These are phyloP conservation scores for Danio jaintianensis DNA, from an alignment of 2,797 vertebrate genomes.

Conservation along the genomic window DNA sequence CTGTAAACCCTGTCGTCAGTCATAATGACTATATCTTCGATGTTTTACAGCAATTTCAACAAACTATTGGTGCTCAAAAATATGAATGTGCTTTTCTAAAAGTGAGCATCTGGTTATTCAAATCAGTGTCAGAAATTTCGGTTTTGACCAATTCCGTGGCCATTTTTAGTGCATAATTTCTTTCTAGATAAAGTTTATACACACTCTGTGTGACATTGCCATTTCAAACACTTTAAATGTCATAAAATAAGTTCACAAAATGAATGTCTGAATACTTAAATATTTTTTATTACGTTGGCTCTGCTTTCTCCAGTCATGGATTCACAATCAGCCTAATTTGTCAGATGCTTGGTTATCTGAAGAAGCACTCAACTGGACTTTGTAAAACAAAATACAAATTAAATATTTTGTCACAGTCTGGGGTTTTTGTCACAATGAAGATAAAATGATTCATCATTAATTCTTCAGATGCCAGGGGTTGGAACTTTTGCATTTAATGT, in stretches of 20 bases:
- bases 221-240: background rate
- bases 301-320: background rate
- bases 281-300: conserved; percentile 12
- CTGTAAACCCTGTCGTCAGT: background rate
- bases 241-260: conserved; percentile 3
- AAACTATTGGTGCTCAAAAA: conserved; percentile 14
- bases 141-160: background rate
- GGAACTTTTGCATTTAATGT: background rate
- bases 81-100: background rate
- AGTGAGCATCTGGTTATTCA: background rate
- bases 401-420: background rate
- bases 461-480: background rate
- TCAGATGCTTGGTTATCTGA: conserved; percentile 19
- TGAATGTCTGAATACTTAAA: background rate
- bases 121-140: conserved; percentile 2
- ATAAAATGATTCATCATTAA: background rate
- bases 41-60: background rate
- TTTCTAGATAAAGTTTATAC: background rate
- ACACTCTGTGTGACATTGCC: background rate
- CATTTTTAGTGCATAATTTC: background rate
- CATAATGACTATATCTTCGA: too few species aligned
- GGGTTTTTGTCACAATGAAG: background rate
- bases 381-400: background rate
- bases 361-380: conserved; percentile 14
- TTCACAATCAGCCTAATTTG: conserved; percentile 1